A percentile compares a stretch with the other conserved stretches of the same genome.
phyloP scores from a whole-genome alignment of 2,113 vertebrate genomes.

The Etheostoma cragini region DNA sequence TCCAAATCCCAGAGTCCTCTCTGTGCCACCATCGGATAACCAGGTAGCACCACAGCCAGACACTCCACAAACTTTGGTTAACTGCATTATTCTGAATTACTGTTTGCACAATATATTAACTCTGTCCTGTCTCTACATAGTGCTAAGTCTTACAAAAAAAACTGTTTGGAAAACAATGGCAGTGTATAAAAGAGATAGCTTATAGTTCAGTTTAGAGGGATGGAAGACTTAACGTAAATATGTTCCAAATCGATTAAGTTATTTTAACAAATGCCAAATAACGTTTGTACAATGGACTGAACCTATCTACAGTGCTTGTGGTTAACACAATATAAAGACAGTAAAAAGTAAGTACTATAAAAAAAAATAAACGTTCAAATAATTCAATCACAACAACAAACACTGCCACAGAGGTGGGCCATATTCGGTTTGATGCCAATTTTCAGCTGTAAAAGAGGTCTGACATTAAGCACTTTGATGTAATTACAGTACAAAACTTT shows the following conservation, averaged over 20 bases:
- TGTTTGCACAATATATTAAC: background rate
- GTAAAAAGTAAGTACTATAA: background rate
- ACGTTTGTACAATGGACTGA: background rate
- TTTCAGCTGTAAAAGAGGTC: background rate
- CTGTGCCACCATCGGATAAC: background rate
- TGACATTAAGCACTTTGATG: background rate
- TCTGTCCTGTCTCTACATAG: background rate
- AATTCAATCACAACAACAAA: background rate
- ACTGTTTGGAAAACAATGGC: background rate
- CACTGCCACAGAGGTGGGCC: background rate
- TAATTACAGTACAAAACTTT: background rate
- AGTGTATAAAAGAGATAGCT: background rate
- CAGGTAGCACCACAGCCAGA: background rate
- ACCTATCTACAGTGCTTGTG: background rate
- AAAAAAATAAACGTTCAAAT: background rate
- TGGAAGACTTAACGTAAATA: background rate
- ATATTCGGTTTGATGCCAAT: background rate
- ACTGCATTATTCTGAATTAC: background rate
- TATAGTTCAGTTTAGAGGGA: background rate
- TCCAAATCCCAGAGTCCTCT: background rate
- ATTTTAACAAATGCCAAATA: slow-evolving; percentile 2
- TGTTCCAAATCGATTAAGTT: background rate
- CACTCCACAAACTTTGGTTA: background rate
- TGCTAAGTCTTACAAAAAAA: background rate
- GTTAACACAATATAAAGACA: background rate